A percentile compares a stretch with the other conserved stretches of the same genome.
phyloP scores from a whole-genome alignment of 2,888 invertebrate genomes.

The Synanthedon myopaeformis region DNA sequence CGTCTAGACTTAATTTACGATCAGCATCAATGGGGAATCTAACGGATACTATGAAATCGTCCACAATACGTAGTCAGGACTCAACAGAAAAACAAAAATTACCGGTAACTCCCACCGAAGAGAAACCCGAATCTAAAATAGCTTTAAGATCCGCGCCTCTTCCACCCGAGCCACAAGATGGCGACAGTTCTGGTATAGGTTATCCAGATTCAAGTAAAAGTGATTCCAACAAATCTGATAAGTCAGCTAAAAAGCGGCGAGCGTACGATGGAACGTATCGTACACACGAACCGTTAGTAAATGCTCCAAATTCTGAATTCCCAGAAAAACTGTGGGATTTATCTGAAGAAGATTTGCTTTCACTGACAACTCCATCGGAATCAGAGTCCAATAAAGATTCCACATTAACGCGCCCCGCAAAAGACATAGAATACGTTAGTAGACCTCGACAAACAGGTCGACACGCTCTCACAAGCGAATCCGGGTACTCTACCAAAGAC shows the following conservation, averaged over 20 bases:
- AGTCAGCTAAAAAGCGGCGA: constrained; percentile 74
- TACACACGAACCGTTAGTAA: constrained; percentile 84
- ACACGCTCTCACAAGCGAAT: constrained; percentile 64
- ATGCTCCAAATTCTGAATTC: constrained; percentile 81
- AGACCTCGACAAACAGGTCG: constrained; percentile 71
- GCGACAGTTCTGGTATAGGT: constrained; percentile 65
- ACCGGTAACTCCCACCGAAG: constrained; percentile 49
- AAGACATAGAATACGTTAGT: constrained; percentile 73
- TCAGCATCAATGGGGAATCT: constrained; percentile 65
- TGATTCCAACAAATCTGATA: constrained; percentile 63
- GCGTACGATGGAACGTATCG: constrained; percentile 86
- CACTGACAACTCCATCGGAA: constrained; percentile 67
- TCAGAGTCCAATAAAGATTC: constrained; percentile 71
- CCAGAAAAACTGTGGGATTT: constrained; percentile 85
- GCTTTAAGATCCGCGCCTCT: constrained; percentile 35
- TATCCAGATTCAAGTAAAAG: constrained; percentile 64
- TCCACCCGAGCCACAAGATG: constrained; percentile 38
- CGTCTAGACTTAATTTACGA: constrained; percentile 70
- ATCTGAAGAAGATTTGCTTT: constrained; percentile 73
- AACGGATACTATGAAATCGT: constrained; percentile 60
- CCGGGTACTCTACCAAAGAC: constrained; percentile 58
- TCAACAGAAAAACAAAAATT: constrained; percentile 44
- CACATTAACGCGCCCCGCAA: constrained; percentile 68
- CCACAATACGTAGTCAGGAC: constrained; percentile 43
- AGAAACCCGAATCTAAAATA: constrained; percentile 29